Percentiles rank a stretch among this genome's conserved stretches.
Conservation (phyloP, 2,797 vertebrate species). For the Hirundo rustica region DNA sequence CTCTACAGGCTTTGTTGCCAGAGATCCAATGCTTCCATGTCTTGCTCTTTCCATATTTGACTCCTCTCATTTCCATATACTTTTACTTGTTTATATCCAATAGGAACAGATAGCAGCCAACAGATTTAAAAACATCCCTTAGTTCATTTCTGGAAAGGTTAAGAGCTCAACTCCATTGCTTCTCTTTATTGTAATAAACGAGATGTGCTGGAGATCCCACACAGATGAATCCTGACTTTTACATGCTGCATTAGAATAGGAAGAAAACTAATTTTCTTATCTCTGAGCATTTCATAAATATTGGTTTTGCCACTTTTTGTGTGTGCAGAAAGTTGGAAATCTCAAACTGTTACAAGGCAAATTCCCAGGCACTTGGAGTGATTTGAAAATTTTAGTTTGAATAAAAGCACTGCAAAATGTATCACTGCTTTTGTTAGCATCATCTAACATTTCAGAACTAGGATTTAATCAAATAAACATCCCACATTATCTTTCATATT, state of each 20-base stretch:
- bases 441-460: not conserved
- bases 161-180: not conserved
- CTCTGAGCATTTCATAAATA: not conserved
- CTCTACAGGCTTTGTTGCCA: not conserved
- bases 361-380: not conserved
- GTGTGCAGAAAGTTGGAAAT: not conserved
- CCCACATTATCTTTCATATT: not conserved
- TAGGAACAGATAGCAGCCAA: not conserved
- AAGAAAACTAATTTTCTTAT: not conserved
- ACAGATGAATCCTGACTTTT: not conserved
- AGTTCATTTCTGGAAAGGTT: not conserved
- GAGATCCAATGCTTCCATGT: not conserved
- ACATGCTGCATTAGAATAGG: not conserved
- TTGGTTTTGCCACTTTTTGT: fast-evolving
- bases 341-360: not conserved
- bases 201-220: not conserved
- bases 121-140: not conserved
- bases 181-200: not conserved
- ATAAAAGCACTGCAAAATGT: not conserved
- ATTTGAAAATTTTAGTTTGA: not conserved
- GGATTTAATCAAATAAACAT: not conserved
- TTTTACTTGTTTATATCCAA: not conserved
- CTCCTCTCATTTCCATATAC: not conserved
- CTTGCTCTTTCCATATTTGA: not conserved
- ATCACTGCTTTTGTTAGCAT: not conserved